These are phyloP conservation scores for Thymelicus lineola DNA, from an alignment of 2,888 invertebrate genomes.

Conservation along the genomic window DNA sequence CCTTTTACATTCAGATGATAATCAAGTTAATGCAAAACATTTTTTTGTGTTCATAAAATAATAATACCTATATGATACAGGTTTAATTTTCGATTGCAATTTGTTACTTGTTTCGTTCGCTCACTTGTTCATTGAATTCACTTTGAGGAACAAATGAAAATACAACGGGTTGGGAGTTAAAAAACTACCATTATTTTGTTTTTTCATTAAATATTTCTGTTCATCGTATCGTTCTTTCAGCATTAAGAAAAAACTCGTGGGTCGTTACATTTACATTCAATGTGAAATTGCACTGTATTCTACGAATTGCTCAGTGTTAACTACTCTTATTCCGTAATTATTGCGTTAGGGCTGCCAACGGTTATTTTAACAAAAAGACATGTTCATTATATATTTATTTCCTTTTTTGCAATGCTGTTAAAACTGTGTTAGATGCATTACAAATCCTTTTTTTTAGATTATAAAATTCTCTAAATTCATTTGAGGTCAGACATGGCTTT, in stretches of 20 bases:
- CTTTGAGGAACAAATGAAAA: neutral
- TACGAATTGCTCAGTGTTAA: slow-evolving; percentile 42
- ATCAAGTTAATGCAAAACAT: too few species aligned
- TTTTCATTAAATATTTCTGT: slow-evolving; percentile 21
- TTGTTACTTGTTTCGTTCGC: too few species aligned
- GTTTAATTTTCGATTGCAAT: too few species aligned
- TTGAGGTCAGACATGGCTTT: slow-evolving; percentile 46
- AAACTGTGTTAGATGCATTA: too few species aligned
- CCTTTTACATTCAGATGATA: too few species aligned
- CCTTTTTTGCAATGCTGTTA: too few species aligned
- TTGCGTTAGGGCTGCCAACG: slow-evolving; percentile 41
- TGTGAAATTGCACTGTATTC: slow-evolving; percentile 39
- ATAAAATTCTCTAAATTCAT: neutral
- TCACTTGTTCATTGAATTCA: neutral
- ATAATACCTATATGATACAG: too few species aligned
- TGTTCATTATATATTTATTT: neutral
- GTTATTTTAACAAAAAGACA: slow-evolving; percentile 1
- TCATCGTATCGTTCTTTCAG: slow-evolving; percentile 10
- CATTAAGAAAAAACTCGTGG: slow-evolving; percentile 44
- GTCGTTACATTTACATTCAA: slow-evolving; percentile 50
- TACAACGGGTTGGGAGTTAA: slow-evolving; percentile 13
- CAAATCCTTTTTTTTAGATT: too few species aligned
- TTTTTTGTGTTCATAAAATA: too few species aligned
- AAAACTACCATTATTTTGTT: slow-evolving; percentile 33
- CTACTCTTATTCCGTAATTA: slow-evolving; percentile 46